phyloP scores from a whole-genome alignment of 2,888 invertebrate genomes.

The Lepidocyrtoides sp. region DNA sequence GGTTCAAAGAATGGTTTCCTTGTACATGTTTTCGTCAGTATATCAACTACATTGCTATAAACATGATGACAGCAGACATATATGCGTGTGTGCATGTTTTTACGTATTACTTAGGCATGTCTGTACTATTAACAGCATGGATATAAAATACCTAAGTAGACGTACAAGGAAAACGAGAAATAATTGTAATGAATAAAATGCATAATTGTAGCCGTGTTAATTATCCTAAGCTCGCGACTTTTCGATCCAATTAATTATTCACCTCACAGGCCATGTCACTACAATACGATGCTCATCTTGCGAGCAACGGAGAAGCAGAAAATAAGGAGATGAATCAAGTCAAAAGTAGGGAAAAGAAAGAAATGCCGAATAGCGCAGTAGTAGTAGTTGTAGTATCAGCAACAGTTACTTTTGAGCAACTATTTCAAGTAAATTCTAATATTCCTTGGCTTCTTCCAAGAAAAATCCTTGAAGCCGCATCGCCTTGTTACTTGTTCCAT shows the following conservation, averaged over 20 bases:
- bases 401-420: constrained; percentile 39
- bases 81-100: too few species aligned
- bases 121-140: too few species aligned
- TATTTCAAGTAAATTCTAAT: not conserved
- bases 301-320: not conserved
- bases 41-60: too few species aligned
- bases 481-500: constrained; percentile 7
- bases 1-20: not conserved
- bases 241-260: constrained; percentile 78
- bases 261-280: constrained; percentile 79
- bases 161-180: constrained; percentile 3
- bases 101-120: too few species aligned
- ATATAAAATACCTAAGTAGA: too few species aligned
- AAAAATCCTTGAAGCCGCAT: constrained; percentile 42
- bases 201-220: constrained; percentile 75
- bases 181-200: constrained; percentile 74
- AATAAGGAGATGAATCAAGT: too few species aligned
- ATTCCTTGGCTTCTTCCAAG: constrained; percentile 22
- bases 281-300: not conserved
- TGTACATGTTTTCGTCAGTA: too few species aligned
- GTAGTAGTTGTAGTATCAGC: not conserved
- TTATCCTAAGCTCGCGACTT: constrained; percentile 74
- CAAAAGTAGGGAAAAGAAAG: constrained; percentile 8
- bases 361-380: not conserved
- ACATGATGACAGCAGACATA: too few species aligned